Percentiles rank a stretch among this genome's conserved stretches.
phyloP scores from a whole-genome alignment of 1,140 invertebrate species.

The Goniozus legneri region DNA sequence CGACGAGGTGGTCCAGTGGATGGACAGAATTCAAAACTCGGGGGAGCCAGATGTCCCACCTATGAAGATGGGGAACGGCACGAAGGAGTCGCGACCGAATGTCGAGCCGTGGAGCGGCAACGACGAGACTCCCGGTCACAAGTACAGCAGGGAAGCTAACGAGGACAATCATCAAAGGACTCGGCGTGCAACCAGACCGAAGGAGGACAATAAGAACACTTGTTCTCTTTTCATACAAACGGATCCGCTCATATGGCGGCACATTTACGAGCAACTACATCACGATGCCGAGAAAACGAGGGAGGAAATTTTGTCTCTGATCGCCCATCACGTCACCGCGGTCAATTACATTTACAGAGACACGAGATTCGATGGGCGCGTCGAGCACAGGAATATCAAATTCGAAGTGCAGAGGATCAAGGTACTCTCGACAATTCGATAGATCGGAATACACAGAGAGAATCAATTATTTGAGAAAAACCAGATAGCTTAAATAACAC shows the following conservation, averaged over 20 bases:
- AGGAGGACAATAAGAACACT: constrained; percentile 69
- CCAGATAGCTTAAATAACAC: too few species aligned
- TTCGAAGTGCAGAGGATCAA: constrained; percentile 97
- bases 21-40: constrained; percentile 88
- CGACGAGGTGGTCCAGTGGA: constrained; percentile 84
- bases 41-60: constrained; percentile 61
- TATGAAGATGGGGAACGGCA: constrained; percentile 1
- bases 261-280: constrained; percentile 72
- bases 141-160: constrained; percentile 68
- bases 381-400: constrained; percentile 88
- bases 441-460: too few species aligned
- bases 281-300: constrained; percentile 78
- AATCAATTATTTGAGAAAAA: too few species aligned
- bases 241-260: constrained; percentile 94
- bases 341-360: constrained; percentile 97
- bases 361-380: constrained; percentile 86
- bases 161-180: constrained; percentile 52
- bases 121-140: constrained; percentile 53
- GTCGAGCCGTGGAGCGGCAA: constrained; percentile 36
- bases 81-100: constrained; percentile 26
- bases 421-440: too few species aligned
- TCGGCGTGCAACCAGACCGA: constrained; percentile 58
- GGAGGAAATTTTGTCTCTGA: constrained; percentile 95
- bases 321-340: constrained; percentile 96
- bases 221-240: constrained; percentile 97